Base-by-base conservation (phyloP, 2,113 vertebrate species). In the Rhabdomys dilectus region DNA sequence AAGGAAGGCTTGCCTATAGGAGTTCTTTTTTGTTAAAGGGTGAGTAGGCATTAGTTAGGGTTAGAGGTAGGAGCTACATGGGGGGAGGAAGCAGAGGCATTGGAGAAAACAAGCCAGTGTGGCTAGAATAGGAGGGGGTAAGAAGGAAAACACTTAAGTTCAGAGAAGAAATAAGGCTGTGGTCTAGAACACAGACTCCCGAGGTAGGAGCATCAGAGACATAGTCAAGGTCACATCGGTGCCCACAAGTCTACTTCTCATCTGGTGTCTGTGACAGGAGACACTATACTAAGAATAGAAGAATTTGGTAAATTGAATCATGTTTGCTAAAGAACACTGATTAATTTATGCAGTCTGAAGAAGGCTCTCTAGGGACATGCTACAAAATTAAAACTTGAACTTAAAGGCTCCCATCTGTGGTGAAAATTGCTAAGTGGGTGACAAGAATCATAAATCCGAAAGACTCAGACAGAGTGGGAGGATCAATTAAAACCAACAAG, bases 321-420 rank as follows among this genome's bases (percentile, higher is more conserved):
- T 48, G 95, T 82, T 66, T 95, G 36, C 87, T 94, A 42, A 94
- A 95, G 68, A 92, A 97, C 56, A 42, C 8, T 88, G 80, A 84
- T 39, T 66, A 64, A 77, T 56, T 90, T 26, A 72, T 84, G 56
- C 16, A 45, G 42, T 70, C 70, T 85, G 48, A 85, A 16, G 92
- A 77, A 95, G 73, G 34, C 36, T 96, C 68, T 91, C 75, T 66
- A 73, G 87, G 31, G 48, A 75, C 62, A 66, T n/a, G n/a, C 92
- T 56, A 75, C 56, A 78, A 42, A 96, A 91, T 78, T 88, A 88
- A 94, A 94, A 84, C 82, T 82, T 90, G 85, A 95, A 62, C 91
- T 89, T 66, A 89, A 84, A 72, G n/a, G 62, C 92, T 72, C 17
- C n/a, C 70, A 91, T 92, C 75, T 90, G 51, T 60, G 16, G 39